These are phyloP conservation scores for Gonioctena quinquepunctata DNA, from an alignment of 1,140 invertebrate genomes.

Conservation along the genomic window DNA sequence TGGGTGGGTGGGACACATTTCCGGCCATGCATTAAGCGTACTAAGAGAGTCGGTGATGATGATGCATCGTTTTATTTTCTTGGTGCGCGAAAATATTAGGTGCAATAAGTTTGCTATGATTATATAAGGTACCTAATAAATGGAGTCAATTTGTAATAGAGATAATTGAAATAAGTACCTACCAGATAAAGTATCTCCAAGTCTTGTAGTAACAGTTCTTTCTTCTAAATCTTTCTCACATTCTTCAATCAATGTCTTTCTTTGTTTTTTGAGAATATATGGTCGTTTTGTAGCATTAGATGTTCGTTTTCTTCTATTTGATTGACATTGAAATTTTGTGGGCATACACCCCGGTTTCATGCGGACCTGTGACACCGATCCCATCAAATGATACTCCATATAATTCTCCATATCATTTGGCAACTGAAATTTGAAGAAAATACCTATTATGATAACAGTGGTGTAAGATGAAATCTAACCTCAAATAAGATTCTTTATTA, in stretches of 20 bases:
- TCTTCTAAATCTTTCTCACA: not conserved
- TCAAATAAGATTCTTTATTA: not conserved
- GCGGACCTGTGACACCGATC: slow-evolving; percentile 34
- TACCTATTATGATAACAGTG: not conserved
- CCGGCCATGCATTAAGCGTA: too few species aligned
- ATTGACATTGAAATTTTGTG: slow-evolving; percentile 41
- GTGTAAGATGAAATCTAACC: not conserved
- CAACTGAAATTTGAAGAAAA: slow-evolving; percentile 29
- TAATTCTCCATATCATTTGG: slow-evolving; percentile 49
- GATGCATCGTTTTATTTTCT: too few species aligned
- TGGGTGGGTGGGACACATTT: too few species aligned
- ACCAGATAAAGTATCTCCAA: not conserved
- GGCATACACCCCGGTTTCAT: slow-evolving; percentile 41
- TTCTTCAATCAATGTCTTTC: not conserved
- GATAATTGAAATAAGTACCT: too few species aligned
- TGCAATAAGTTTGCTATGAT: too few species aligned
- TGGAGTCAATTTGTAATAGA: too few species aligned
- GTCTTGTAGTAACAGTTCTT: not conserved
- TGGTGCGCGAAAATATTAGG: too few species aligned
- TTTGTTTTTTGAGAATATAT: slow-evolving; percentile 26
- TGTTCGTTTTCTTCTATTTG: slow-evolving; percentile 35
- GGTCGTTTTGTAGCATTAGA: slow-evolving; percentile 4
- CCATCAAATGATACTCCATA: slow-evolving; percentile 44
- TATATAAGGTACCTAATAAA: too few species aligned
- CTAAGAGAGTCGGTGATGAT: too few species aligned